Conservation (phyloP, 2,797 vertebrate species). For the Aplochiton taeniatus region DNA sequence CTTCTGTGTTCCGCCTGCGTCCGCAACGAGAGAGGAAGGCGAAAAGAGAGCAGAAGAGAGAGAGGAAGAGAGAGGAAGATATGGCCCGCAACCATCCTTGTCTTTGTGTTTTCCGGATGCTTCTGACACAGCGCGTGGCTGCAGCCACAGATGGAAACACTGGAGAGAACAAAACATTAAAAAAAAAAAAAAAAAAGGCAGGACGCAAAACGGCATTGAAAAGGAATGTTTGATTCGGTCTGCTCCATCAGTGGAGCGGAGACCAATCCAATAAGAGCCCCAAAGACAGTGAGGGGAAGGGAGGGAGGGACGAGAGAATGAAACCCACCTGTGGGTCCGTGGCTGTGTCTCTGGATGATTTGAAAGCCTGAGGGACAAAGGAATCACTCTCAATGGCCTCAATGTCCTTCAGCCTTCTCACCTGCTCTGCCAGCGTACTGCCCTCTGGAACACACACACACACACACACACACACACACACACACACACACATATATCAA, state of each 20-base stretch:
- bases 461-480: conserved; percentile 39
- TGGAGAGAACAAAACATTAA: too few relatives aligned
- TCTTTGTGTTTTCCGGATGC: conserved; percentile 61
- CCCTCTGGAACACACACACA: conserved; percentile 81
- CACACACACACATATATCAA: conserved; percentile 15
- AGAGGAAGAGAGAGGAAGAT: not conserved
- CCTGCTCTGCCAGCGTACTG: conserved; percentile 88
- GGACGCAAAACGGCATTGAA: conserved; percentile 66
- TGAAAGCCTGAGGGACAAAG: conserved; percentile 95
- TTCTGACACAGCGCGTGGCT: conserved; percentile 56
- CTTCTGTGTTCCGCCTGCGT: conserved; percentile 66
- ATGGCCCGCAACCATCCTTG: too few relatives aligned
- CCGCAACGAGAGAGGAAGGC: conserved; percentile 38
- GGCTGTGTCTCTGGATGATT: conserved; percentile 90
- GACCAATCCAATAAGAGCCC: conserved; percentile 76
- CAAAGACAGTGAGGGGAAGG: conserved; percentile 12
- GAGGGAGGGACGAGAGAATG: conserved; percentile 42
- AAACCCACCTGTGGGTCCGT: conserved; percentile 66
- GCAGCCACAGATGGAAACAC: too few relatives aligned
- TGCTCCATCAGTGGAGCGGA: conserved; percentile 66
- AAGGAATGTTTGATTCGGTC: conserved; percentile 78
- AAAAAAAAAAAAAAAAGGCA: too few relatives aligned
- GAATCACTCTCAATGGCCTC: conserved; percentile 96
- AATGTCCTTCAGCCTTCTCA: conserved; percentile 94
- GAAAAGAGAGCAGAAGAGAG: conserved; percentile 11